phyloP scores from a whole-genome alignment of 2,797 vertebrate species.

The Pitangus sulphuratus region DNA sequence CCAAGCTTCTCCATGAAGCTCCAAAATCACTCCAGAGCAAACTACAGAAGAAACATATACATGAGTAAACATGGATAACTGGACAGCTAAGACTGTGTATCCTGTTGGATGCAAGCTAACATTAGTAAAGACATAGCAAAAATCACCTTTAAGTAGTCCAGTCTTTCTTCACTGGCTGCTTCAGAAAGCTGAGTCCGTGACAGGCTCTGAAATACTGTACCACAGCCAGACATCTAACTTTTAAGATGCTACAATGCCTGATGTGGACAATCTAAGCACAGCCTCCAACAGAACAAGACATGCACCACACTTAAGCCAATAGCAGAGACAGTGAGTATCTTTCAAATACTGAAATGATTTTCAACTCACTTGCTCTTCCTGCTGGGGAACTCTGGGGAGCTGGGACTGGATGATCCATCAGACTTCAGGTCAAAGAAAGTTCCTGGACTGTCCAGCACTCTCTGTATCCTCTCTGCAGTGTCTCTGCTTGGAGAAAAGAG shows the following conservation, averaged over 20 bases:
- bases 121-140: neutral
- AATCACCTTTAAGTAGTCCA: neutral
- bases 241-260: neutral
- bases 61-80: neutral
- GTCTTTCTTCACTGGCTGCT: neutral
- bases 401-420: constrained; percentile 71
- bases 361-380: constrained; percentile 71
- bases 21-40: constrained; percentile 48
- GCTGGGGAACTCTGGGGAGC: constrained; percentile 71
- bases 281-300: neutral
- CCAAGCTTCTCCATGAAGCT: constrained; percentile 55
- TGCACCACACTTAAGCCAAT: neutral
- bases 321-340: neutral
- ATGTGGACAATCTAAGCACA: neutral
- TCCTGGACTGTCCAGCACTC: constrained; percentile 62
- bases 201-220: neutral
- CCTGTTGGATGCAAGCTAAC: neutral
- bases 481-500: constrained; percentile 38
- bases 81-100: neutral
- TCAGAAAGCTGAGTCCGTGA: neutral
- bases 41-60: constrained; percentile 14
- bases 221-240: neutral
- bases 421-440: constrained; percentile 68
- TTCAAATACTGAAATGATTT: neutral
- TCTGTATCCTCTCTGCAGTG: constrained; percentile 60